Conservation (phyloP, 2,113 vertebrate genomes). For the Carettochelys insculpta region DNA sequence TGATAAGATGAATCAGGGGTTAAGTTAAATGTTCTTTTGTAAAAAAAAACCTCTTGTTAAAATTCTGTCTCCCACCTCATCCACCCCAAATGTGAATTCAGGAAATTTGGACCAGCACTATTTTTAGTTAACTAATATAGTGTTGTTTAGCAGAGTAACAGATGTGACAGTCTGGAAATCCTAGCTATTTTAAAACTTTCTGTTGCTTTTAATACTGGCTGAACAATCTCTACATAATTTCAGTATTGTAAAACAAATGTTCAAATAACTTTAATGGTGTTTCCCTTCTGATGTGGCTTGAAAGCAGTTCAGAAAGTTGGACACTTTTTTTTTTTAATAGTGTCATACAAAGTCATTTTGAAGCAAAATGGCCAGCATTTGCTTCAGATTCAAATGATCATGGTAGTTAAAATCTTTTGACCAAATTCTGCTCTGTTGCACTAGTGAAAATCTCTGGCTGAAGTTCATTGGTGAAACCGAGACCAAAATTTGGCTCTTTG, state of each 20-base stretch:
- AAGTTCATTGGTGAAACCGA: background rate
- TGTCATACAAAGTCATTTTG: fast-evolving
- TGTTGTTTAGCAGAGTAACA: background rate
- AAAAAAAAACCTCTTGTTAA: background rate
- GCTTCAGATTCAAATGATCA: background rate
- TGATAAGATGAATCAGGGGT: background rate
- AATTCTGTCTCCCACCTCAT: background rate
- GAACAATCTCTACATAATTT: background rate
- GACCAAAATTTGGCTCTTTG: background rate
- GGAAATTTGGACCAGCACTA: background rate
- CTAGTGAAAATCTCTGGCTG: background rate
- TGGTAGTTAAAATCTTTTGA: background rate
- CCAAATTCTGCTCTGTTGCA: background rate
- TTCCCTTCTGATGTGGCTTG: background rate
- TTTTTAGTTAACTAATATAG: background rate
- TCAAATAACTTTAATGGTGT: background rate
- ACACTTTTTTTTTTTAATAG: background rate
- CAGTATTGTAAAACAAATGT: background rate
- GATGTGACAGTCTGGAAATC: background rate
- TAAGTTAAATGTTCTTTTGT: background rate
- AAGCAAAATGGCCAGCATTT: background rate
- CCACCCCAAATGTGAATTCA: background rate
- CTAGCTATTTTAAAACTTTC: background rate
- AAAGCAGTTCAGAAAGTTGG: background rate
- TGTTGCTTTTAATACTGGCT: background rate